phyloP scores from a whole-genome alignment of 2,888 invertebrate genomes.

The Rhopalosiphum nymphaeae region DNA sequence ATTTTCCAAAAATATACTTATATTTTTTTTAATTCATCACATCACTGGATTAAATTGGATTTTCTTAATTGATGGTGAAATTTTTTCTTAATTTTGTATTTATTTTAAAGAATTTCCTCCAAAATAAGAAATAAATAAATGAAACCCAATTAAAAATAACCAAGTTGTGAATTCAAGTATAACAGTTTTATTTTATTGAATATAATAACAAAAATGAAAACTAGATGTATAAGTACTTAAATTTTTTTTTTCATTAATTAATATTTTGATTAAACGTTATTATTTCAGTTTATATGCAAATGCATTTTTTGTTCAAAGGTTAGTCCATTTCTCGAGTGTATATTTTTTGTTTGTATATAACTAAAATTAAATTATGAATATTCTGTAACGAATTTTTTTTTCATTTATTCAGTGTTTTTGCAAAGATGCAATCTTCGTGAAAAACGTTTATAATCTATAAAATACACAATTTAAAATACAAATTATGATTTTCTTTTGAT shows the following conservation, averaged over 20 bases:
- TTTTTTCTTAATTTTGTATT: background rate
- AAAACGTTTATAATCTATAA: constrained; percentile 12
- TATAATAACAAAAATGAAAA: background rate
- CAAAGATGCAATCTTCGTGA: background rate
- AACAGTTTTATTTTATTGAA: background rate
- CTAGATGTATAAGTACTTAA: background rate
- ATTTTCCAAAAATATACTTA: background rate
- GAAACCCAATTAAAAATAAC: constrained; percentile 19
- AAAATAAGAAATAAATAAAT: background rate
- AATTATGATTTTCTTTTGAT: background rate
- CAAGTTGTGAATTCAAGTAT: background rate
- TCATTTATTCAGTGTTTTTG: background rate
- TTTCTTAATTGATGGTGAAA: background rate
- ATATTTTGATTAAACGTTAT: background rate
- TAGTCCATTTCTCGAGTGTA: background rate
- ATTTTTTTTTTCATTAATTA: constrained; percentile 12
- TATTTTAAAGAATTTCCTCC: background rate
- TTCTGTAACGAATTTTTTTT: background rate
- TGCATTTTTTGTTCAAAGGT: background rate
- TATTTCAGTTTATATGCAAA: constrained; percentile 28
- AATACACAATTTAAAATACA: background rate
- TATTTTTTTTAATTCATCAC: background rate
- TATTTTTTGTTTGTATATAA: background rate
- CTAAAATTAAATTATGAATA: constrained; percentile 32
- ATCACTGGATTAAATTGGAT: background rate